Base-by-base conservation (phyloP, 2,797 vertebrate genomes). In the Sylvilagus floridanus region DNA sequence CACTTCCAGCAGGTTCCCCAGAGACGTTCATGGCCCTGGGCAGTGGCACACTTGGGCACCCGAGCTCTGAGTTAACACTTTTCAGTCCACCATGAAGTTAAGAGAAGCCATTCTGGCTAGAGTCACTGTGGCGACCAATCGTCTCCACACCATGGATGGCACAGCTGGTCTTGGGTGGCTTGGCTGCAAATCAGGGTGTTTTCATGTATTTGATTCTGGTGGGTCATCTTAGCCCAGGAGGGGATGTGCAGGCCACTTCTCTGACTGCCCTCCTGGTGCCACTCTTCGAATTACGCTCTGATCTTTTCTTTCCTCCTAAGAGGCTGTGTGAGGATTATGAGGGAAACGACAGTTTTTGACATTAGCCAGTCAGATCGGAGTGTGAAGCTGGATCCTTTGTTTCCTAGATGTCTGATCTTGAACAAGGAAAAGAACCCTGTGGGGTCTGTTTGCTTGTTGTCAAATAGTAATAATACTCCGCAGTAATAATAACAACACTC, bases 371-470 rank as follows among this genome's bases (percentile, higher is more conserved):
- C 71, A 9, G 32, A 85, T 24, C 32, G 91, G 69, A 1, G 11
- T 71, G 19, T 52, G 52, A 91, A 54, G 62, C n/a, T 26, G 28
- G 21, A 10, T 71, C 28, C 37, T 86, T 26, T 87, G 47, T 63
- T 92, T 88, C 47, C 24, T 54, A 16, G 21, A 17, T 37, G 7
- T 24, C 16, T 47, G 28, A 88, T 50, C 75, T 21, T 57, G 24
- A 93, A 32, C 60, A 73, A 71, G 69, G 65, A 5, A 90, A 90
- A 66, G 52, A 93, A 89, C 22, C 57, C 62, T 63, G 54, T 42
- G 11, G 21, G 72, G n/a, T 75, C 35, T 52, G 24, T 85, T 81
- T n/a, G 28, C 32, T 69, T 84, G 73, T 63, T 32, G 88, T 68
- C 69, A 82, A 63, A 24, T 85, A 57, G n/a, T 30, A 76, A 71